phyloP scores from a whole-genome alignment of 2,888 invertebrate species.

The Drosophila merina region DNA sequence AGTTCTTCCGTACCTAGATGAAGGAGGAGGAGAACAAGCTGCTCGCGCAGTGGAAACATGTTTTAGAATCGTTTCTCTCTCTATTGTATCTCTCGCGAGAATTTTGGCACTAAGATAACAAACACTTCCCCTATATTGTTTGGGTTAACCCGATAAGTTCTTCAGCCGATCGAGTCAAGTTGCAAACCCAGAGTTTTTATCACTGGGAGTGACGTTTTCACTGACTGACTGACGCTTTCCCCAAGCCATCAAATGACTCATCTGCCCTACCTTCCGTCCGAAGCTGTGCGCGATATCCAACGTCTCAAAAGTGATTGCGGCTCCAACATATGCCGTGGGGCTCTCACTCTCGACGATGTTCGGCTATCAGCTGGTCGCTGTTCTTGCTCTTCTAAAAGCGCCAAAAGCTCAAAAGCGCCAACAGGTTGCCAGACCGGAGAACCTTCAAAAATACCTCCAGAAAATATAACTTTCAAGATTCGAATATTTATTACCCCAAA shows the following conservation, averaged over 20 bases:
- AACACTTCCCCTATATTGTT: not conserved
- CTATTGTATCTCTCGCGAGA: not conserved
- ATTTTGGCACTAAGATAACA: not conserved
- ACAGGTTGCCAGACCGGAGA: too few relatives aligned
- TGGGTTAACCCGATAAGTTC: too few relatives aligned
- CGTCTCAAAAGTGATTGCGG: not conserved
- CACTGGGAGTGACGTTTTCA: not conserved
- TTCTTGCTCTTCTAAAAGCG: too few relatives aligned
- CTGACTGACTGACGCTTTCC: not conserved
- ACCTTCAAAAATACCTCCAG: too few relatives aligned
- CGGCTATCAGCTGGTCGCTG: too few relatives aligned
- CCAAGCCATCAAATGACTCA: not conserved
- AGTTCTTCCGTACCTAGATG: slow-evolving; percentile 7
- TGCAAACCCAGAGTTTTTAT: too few relatives aligned
- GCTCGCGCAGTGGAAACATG: slow-evolving; percentile 23
- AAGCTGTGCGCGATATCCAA: not conserved
- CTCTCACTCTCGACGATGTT: too few relatives aligned
- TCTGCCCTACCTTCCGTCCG: not conserved
- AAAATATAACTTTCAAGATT: too few relatives aligned
- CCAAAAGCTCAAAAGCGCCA: too few relatives aligned
- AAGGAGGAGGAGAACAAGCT: slow-evolving; percentile 8
- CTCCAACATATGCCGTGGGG: not conserved
- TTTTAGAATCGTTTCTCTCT: slow-evolving; percentile 1
- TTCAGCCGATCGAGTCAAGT: too few relatives aligned
- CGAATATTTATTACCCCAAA: too few relatives aligned